Evolutionary conservation across 2,113 vertebrate genomes (phyloP), one percentile per base, ranked within the genome.

Genomic region (Panurus biarmicus): DNA sequence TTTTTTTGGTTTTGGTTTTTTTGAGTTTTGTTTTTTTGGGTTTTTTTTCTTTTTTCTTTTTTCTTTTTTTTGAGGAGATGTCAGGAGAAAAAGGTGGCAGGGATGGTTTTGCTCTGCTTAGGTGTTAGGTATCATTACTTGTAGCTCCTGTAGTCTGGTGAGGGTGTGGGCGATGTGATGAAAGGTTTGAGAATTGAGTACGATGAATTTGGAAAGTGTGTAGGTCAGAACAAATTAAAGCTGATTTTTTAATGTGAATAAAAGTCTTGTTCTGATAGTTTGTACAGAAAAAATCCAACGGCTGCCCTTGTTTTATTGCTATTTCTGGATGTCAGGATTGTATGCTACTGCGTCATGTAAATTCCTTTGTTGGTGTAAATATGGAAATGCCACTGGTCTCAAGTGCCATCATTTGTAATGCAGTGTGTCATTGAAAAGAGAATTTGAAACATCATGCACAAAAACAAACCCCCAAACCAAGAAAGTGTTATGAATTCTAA

Each of bases 351-450:
- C 98, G 98, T 99, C 98, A 97, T 99, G 99, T 99, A 99, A 98
- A 99, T 99, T 99, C 98, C 97, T 97, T 98, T 42, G 96, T 98
- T 98, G 97, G 97, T 99, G 99, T 99, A 99, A 99, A 99, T 99
- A 99, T 96, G 97, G 97, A 98, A 98, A 98, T 97, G 97, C 98
- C 98, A 98, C 97, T 97, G 97, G 98, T 98, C 98, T 98, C 93
- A 97, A 98, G 98, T 98, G 98, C 98, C 98, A 98, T 98, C 98
- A 98, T 98, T 98, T 98, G 98, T 99, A 98, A 98, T 95, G 98
- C 98, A 97, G 97, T 98, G 98, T 99, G 98, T 98, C 98, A 98
- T 98, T 98, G 98, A 97, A 98, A 98, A 98, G 96, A 86, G 93
- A 91, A 96, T 71, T 93, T 88, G 89, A 97, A 97, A 97, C 91